These are phyloP conservation scores for Cuniculus paca DNA, from an alignment of 2,797 vertebrate genomes.

Conservation along the genomic window DNA sequence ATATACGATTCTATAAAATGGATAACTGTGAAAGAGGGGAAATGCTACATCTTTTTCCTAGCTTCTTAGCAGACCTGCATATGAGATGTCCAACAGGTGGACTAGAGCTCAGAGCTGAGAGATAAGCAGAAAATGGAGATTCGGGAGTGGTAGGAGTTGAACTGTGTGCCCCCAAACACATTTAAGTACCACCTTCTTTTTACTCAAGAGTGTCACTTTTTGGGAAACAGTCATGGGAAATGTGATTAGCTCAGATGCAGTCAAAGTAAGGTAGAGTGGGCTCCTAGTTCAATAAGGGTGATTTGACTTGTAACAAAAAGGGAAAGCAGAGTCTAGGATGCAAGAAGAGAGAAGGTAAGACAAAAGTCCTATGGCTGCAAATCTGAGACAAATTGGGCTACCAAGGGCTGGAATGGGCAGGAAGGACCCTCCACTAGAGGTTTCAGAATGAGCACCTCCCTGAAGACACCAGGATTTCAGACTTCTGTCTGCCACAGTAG, in stretches of 20 bases:
- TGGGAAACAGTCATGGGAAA: neutral
- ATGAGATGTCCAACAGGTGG: neutral
- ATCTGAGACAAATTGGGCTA: neutral
- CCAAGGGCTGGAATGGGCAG: neutral
- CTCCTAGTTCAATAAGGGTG: neutral
- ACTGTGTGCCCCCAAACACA: neutral
- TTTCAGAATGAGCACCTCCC: neutral
- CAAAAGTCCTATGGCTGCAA: neutral
- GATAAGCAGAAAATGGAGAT: conserved; percentile 60
- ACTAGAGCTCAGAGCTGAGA: neutral
- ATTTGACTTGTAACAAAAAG: neutral
- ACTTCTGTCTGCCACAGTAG: neutral
- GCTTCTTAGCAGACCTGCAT: neutral
- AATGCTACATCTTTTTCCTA: neutral
- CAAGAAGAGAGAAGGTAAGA: neutral
- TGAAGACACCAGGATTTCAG: neutral
- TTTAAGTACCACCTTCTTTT: neutral
- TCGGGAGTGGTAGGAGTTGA: neutral
- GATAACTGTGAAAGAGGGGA: neutral
- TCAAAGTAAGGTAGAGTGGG: neutral
- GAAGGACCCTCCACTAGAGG: neutral
- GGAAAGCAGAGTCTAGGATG: neutral
- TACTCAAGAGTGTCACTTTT: neutral
- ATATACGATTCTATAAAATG: neutral
- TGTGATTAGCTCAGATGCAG: neutral